A percentile compares a stretch with the other conserved stretches of the same genome.
Conservation (phyloP, 2,113 vertebrate species). For the Heterocephalus glaber region DNA sequence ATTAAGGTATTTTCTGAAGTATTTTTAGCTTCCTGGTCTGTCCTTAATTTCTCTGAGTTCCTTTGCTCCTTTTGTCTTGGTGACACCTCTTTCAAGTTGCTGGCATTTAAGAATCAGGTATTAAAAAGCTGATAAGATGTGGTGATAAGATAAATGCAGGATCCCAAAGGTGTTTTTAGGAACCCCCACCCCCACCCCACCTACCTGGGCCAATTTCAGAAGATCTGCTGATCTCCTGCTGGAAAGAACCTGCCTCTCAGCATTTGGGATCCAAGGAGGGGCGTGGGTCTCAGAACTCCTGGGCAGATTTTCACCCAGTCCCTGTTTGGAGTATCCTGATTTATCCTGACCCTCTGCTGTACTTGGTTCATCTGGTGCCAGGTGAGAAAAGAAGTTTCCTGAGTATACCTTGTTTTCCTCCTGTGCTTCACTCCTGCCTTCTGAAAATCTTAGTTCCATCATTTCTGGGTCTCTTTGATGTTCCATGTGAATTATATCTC, state of each 20-base stretch:
- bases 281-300: neutral
- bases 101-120: neutral
- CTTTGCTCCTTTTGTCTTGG: neutral
- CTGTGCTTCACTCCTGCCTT: neutral
- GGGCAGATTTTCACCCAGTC: neutral
- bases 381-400: neutral
- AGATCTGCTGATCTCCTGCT: neutral
- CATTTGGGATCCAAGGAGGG: neutral
- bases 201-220: neutral
- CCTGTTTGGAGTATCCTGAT: neutral
- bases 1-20: neutral
- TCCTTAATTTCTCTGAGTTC: neutral
- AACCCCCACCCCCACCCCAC: too few relatives aligned
- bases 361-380: neutral
- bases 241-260: neutral
- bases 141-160: neutral
- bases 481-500: neutral
- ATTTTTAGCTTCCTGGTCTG: neutral
- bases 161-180: neutral
- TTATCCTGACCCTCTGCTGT: neutral
- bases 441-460: constrained; percentile 9
- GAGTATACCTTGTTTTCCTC: neutral
- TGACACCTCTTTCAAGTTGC: neutral
- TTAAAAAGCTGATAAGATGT: neutral
- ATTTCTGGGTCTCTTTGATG: neutral